Evolutionary conservation across 2,113 vertebrate genomes (phyloP), one percentile per base, ranked within the genome.

Genomic region (Rhinogobius similis): DNA sequence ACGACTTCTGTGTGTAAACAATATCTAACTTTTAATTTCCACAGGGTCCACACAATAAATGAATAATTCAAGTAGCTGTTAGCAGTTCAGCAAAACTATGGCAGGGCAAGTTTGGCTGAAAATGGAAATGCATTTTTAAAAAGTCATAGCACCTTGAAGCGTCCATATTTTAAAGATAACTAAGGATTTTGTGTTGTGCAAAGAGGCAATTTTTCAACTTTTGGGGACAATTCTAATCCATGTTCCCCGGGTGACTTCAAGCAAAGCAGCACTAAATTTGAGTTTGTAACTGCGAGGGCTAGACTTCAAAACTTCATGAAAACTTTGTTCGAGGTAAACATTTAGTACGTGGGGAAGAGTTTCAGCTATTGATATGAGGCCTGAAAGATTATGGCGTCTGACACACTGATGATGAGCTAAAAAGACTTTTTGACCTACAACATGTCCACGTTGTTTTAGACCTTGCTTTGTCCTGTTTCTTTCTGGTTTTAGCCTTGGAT

Each of bases 161-260:
- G 14, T 52, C n/a, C n/a, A 52, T 52, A 52, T 52, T 52, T 52
- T 52, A 52, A 52, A 52, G 48, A 52, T 52, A 23, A 48, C 44
- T 48, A 48, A 48, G 44, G 16, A 20, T 20, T 46, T 52, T 8
- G 5, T 21, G 9, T 52, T 5, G 20, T 23, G 48, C 5, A 14
- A 52, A 52, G 8, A 52, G 48, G 20, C n/a, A n/a, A 8, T 21
- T 52, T 52, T 52, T 23, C 11, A 9, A n/a, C n/a, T 10, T 7
- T 21, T 21, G 1, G 48, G 48, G 48, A 13, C 48, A 52, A 10
- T 23, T 52, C 16, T 10, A 46, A 46, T 46, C 44, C 16, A 32
- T 21, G n/a, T 23, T 10, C 44, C 18, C 44, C 18, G 48, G n/a
- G 48, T 52, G n/a, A 52, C 16, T 20, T 8, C 10, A 11, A 52